Evolutionary conservation across 2,888 invertebrate genomes (phyloP).

Genomic region (Chaetogeoica ovagalla): DNA sequence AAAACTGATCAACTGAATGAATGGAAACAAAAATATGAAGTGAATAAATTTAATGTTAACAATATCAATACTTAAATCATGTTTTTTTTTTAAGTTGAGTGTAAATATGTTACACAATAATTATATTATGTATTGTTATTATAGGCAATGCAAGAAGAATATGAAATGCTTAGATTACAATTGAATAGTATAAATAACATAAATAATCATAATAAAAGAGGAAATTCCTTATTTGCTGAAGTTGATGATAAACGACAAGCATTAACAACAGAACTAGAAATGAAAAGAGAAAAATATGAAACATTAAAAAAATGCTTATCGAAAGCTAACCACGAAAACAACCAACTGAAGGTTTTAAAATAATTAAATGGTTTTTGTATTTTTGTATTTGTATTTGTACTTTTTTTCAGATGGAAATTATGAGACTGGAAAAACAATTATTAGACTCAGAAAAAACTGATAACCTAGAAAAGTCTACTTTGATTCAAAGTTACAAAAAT

Average conservation of each 20-base stretch:
- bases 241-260: slow-evolving; percentile 57
- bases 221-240: slow-evolving; percentile 58
- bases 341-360: slow-evolving; percentile 51
- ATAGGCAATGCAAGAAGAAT: slow-evolving; percentile 56
- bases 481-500: slow-evolving; percentile 48
- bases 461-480: slow-evolving; percentile 39
- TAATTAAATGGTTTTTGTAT: neutral
- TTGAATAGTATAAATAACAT: slow-evolving; percentile 55
- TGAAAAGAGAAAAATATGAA: slow-evolving; percentile 55
- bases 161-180: slow-evolving; percentile 55
- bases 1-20: slow-evolving; percentile 41
- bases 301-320: slow-evolving; percentile 55
- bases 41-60: slow-evolving; percentile 1
- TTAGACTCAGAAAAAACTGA: slow-evolving; percentile 43
- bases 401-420: slow-evolving; percentile 41
- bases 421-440: slow-evolving; percentile 44
- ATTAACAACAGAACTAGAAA: slow-evolving; percentile 55
- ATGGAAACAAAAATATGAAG: slow-evolving; percentile 47
- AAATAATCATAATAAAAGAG: slow-evolving; percentile 55
- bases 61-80: neutral
- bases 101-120: neutral
- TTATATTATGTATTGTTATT: neutral
- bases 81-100: neutral
- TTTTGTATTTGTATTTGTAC: neutral
- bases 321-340: slow-evolving; percentile 45